Conservation (phyloP, 2,113 vertebrate species). For the Eretmochelys imbricata region DNA sequence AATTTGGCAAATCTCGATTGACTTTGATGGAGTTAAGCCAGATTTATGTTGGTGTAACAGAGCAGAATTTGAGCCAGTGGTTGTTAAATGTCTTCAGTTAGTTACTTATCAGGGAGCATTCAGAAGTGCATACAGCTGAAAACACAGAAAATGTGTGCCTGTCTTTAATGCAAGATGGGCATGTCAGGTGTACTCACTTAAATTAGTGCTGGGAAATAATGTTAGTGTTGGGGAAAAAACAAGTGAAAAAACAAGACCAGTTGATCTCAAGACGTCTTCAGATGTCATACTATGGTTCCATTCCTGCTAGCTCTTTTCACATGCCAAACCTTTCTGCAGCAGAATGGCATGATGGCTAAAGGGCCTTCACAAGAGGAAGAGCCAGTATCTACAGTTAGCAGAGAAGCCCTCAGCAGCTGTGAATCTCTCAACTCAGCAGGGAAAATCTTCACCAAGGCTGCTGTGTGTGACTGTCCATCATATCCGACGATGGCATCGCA, state of each 20-base stretch:
- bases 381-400: not conserved
- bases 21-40: not conserved
- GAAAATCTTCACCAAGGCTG: not conserved
- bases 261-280: rapidly evolving
- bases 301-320: too few species aligned
- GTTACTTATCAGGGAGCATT: rapidly evolving
- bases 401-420: not conserved
- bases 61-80: not conserved
- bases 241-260: not conserved
- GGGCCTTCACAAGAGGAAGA: not conserved
- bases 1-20: not conserved
- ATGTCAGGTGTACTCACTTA: not conserved
- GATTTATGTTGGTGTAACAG: not conserved
- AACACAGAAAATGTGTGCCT: not conserved
- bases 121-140: not conserved
- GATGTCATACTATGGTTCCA: rapidly evolving
- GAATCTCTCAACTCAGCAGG: not conserved
- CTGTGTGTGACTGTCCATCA: not conserved
- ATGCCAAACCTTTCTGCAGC: not conserved
- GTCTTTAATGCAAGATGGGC: not conserved
- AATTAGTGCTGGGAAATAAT: not conserved
- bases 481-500: not conserved
- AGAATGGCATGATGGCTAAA: not conserved
- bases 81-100: not conserved
- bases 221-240: rapidly evolving